Evolutionary conservation across 37 sponge, comb jelly and placozoan genomes (phyloP).

Genomic region (Cladorhizidae sp.): DNA sequence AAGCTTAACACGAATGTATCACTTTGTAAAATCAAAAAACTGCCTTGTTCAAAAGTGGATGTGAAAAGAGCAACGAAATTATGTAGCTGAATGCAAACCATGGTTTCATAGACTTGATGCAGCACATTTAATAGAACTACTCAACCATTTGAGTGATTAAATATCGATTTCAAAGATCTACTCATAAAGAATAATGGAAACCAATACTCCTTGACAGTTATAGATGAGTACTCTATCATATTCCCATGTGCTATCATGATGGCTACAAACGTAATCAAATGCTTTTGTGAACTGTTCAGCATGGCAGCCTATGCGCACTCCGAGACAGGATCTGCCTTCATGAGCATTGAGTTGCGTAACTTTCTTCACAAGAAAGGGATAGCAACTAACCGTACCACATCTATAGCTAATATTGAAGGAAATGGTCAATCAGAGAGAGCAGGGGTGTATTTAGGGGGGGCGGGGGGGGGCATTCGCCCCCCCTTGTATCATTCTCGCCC

Average conservation of each 20-base stretch:
- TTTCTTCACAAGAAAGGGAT: conserved; percentile 3
- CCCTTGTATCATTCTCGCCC: too few species aligned
- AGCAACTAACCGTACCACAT: background rate
- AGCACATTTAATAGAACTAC: background rate
- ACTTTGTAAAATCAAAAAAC: background rate
- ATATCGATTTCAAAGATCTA: background rate
- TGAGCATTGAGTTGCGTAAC: conserved; percentile 1
- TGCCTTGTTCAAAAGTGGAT: too few species aligned
- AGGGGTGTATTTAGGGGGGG: too few species aligned
- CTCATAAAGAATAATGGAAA: background rate
- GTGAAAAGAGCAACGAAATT: too few species aligned
- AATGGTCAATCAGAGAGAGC: background rate
- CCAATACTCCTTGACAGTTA: background rate
- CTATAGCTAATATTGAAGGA: too few species aligned
- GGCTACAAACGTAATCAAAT: background rate
- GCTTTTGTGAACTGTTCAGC: conserved; percentile 1
- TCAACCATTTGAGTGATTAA: conserved; percentile 4
- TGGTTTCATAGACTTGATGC: background rate
- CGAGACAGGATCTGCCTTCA: background rate
- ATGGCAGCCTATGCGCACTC: conserved; percentile 12
- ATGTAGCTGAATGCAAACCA: background rate
- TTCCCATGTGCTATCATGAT: background rate
- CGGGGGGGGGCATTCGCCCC: too few species aligned
- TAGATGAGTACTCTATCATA: background rate
- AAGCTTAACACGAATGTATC: too few species aligned